These are phyloP conservation scores for Siderastrea siderea DNA, from an alignment of 92 coral and sea anemone species.

Conservation along the genomic window DNA sequence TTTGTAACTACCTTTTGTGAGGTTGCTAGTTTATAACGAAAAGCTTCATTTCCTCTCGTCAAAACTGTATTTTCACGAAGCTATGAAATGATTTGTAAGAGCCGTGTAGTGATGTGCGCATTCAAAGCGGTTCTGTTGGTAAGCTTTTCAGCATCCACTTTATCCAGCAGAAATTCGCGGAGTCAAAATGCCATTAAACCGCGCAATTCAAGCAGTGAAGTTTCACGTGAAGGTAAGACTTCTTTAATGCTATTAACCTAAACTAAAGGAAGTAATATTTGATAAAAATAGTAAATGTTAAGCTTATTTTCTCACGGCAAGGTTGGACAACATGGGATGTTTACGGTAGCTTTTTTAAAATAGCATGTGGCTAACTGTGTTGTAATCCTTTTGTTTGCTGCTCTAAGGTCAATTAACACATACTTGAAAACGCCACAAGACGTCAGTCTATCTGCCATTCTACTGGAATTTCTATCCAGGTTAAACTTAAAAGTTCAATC, in stretches of 20 bases:
- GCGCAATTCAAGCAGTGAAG: constrained; percentile 53
- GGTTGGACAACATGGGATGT: not conserved
- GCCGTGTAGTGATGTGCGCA: not conserved
- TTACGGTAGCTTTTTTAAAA: not conserved
- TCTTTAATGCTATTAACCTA: not conserved
- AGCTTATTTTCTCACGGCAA: not conserved
- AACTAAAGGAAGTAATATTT: not conserved
- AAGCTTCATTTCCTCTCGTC: too few species aligned
- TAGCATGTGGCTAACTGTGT: not conserved
- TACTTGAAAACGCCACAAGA: constrained; percentile 11
- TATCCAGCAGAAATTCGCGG: not conserved
- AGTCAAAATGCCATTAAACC: constrained; percentile 70
- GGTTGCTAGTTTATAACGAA: too few species aligned
- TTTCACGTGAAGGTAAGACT: constrained; percentile 46
- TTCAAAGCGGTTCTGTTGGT: not conserved
- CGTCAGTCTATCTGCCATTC: not conserved
- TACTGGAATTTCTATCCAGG: not conserved
- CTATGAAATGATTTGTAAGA: constrained; percentile 8
- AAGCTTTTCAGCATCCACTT: not conserved
- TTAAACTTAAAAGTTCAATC: not conserved
- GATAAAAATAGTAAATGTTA: too few species aligned
- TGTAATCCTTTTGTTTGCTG: not conserved
- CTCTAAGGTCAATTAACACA: constrained; percentile 16
- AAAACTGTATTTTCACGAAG: too few species aligned
- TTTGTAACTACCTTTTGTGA: too few species aligned